phyloP scores from a whole-genome alignment of 2,797 vertebrate species.

The Acanthis flammea region DNA sequence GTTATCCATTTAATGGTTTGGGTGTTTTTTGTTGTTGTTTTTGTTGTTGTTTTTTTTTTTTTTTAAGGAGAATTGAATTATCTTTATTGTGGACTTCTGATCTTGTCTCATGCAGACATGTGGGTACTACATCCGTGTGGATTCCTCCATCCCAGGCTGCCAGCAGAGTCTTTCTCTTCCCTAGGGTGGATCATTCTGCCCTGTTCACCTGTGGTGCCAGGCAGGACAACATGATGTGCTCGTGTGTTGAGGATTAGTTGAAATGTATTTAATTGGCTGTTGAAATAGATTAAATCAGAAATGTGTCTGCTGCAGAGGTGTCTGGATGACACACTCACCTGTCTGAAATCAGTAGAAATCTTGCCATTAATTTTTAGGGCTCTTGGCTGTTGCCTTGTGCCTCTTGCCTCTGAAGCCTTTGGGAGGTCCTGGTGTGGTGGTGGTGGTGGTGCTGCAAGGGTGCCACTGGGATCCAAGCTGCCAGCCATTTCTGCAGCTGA shows the following conservation, averaged over 20 bases:
- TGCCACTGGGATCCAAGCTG: not conserved
- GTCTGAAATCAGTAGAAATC: not conserved
- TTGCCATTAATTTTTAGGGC: not conserved
- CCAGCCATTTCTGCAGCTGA: not conserved
- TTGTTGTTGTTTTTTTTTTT: no score
- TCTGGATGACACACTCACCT: not conserved
- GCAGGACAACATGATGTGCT: not conserved
- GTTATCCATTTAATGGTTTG: not conserved
- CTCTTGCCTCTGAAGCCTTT: not conserved
- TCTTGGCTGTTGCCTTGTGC: not conserved
- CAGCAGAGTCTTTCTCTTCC: not conserved
- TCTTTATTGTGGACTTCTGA: not conserved
- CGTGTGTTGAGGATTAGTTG: not conserved
- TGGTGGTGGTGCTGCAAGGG: rapidly evolving
- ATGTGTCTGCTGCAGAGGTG: not conserved
- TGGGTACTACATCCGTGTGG: not conserved
- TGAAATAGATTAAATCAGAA: not conserved
- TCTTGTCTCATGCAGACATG: not conserved
- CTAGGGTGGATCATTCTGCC: not conserved
- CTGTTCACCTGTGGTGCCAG: not conserved
- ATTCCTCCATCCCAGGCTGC: not conserved
- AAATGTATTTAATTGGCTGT: not conserved
- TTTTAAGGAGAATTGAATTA: not conserved
- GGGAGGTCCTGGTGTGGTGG: not conserved
- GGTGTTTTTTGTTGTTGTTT: no score